Base-by-base conservation (phyloP, 1,140 invertebrate species). In the Bombyx mandarina region DNA sequence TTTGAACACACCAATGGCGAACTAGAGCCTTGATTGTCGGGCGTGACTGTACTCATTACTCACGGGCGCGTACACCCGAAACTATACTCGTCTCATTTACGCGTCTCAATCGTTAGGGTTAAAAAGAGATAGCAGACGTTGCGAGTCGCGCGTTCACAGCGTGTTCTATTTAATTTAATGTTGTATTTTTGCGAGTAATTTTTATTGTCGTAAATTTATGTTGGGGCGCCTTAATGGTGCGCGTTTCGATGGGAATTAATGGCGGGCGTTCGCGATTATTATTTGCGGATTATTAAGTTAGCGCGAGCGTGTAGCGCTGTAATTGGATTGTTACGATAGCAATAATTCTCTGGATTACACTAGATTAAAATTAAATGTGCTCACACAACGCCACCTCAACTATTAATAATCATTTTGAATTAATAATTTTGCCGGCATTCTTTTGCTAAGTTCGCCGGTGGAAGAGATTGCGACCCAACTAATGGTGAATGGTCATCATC, bases 11-110 rank as follows among this genome's bases (percentile, higher is more conserved):
- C 81, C 81, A 84, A 82, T 82, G 54, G 67, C 67, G 66, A 62
- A 59, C 52, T 55, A 45, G 65, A 54, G 42, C 45, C 58, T 58
- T 84, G 79, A 84, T 84, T 84, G 78, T 69, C 58, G 78, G 81
- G 81, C 76, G 81, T 79, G 76, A 75, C 73, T 22, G 51, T 62
- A 22, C 66, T 81, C 79, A 82, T 84, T 82, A 82, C 75, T 81
- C 70, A 80, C 70, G 61, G 47, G 62, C 51, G 47, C 58, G 69
- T 35, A 67, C 43, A 26, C 45, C 61, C 35, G 56, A 51, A 64
- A 12, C n/a, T 75, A 64, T 60, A 54, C 7, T 58, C 52, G 44
- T 82, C 79, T 66, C 69, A 61, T 52, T 82, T 57, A 45, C 22
- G 45, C 59, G 47, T 66, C 65, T 47, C 1, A 49, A 3, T 46